Base-by-base conservation (phyloP, 2,797 vertebrate genomes). In the Tragopan temminckii region DNA sequence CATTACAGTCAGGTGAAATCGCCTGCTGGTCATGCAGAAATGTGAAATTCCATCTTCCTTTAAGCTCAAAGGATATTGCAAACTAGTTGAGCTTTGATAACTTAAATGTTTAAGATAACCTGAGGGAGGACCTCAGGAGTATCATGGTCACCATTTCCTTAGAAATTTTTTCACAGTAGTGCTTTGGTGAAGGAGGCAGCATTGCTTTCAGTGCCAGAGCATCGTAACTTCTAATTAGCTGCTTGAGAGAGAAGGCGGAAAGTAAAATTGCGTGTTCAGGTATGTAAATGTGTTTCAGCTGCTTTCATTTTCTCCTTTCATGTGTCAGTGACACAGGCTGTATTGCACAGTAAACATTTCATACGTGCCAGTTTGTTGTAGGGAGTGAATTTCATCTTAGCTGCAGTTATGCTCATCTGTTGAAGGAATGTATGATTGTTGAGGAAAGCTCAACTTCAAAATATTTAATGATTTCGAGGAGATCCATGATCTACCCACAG, bases 381-480 rank as follows among this genome's bases (percentile, higher is more conserved):
- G 74, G 66, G 71, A 29, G 24, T 45, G 33, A 71, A 59, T 53
- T 90, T 80, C 24, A 19, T 74, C 50, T 58, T 62, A 66, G 45
- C 13, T 71, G 38, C n/a, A 48, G 27, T 72, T 79, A 50, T 14
- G 7, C 36, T 84, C 31, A 43, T 59, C 45, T 82, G 53, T 63
- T 71, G 52, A 78, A 87, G 63, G 35, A 53, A 68, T 14, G 4
- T 16, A 15, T 24, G 61, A 62, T 38, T 61, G 52, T 79, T 88
- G 59, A 92, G 70, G 24, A 55, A 75, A 80, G 76, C 45, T 52
- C 71, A 68, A 7, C 43, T 80, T 92, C 64, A 84, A 77, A 95
- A 93, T 89, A 87, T 83, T 92, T 80, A 71, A 45, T 15, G 2
- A 42, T 89, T 83, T 87, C 18, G 29, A 24, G 63, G 69, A 78